A percentile compares a stretch with the other conserved stretches of the same genome.
These are phyloP conservation scores for Budorcas taxicolor DNA, from an alignment of 2,113 vertebrate species.

Conservation along the genomic window DNA sequence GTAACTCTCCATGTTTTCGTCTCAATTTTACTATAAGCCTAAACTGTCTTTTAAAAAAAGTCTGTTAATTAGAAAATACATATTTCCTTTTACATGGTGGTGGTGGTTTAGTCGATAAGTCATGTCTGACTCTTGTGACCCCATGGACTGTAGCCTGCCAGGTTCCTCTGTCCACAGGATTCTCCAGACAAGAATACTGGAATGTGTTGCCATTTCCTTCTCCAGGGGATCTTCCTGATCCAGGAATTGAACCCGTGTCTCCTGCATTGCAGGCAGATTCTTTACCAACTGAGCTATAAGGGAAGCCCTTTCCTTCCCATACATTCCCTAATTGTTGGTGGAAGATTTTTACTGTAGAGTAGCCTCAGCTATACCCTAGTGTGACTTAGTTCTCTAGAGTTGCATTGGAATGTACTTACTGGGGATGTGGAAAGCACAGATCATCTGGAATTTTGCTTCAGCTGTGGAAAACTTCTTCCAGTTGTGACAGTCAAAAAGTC, in stretches of 20 bases:
- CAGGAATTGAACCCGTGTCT: fast-evolving
- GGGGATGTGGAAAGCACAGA: not conserved
- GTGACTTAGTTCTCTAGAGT: not conserved
- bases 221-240: not conserved
- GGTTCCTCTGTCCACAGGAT: not conserved
- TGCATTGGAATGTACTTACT: not conserved
- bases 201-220: not conserved
- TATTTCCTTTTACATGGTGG: not conserved
- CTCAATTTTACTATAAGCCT: not conserved
- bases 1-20: not conserved
- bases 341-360: not conserved
- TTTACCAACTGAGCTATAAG: not conserved
- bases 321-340: not conserved
- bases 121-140: not conserved
- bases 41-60: not conserved
- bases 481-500: not conserved
- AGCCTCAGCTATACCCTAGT: not conserved
- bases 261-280: not conserved
- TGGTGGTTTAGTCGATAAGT: not conserved
- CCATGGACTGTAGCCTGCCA: not conserved
- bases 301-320: not conserved
- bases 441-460: not conserved
- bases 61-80: not conserved
- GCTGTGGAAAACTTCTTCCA: not conserved
- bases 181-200: not conserved